A percentile compares a stretch with the other conserved stretches of the same genome.
Evolutionary conservation across 2,888 invertebrate species (phyloP).

Genomic region (Elysia crispata): DNA sequence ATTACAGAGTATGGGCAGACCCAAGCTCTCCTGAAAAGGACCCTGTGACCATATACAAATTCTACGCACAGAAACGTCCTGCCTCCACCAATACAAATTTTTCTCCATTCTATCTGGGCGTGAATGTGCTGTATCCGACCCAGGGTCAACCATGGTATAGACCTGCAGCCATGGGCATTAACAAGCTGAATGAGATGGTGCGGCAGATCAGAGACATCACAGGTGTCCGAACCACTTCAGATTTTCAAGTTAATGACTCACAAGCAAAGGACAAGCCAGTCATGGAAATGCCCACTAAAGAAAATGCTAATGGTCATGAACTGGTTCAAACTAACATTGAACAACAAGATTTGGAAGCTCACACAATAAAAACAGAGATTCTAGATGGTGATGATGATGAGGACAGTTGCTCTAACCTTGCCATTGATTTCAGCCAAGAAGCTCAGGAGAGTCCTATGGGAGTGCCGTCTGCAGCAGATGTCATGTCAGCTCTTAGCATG

Average conservation of each 20-base stretch:
- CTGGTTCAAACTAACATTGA: conserved; percentile 1
- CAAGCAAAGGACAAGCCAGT: conserved; percentile 15
- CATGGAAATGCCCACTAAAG: conserved; percentile 17
- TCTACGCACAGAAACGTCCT: conserved; percentile 66
- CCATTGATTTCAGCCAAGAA: conserved; percentile 46
- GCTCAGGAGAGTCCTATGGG: conserved; percentile 28
- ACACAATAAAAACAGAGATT: conserved; percentile 44
- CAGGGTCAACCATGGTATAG: conserved; percentile 67
- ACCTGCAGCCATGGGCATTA: conserved; percentile 68
- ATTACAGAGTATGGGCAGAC: conserved; percentile 56
- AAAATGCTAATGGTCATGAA: not conserved
- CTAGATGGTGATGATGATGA: conserved; percentile 45
- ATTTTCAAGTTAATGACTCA: conserved; percentile 29
- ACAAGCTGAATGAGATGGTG: conserved; percentile 70
- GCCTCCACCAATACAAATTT: conserved; percentile 62
- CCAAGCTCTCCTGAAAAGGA: conserved; percentile 63
- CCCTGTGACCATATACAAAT: conserved; percentile 66
- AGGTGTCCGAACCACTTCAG: conserved; percentile 54
- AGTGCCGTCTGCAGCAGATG: not conserved
- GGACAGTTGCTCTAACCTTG: conserved; percentile 35
- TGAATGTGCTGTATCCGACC: conserved; percentile 60
- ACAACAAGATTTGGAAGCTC: conserved; percentile 37
- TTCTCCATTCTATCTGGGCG: conserved; percentile 68
- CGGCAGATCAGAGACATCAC: conserved; percentile 69
- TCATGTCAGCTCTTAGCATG: not conserved